Conservation (phyloP, 2,113 vertebrate species). For the Lampris megalopsis region DNA sequence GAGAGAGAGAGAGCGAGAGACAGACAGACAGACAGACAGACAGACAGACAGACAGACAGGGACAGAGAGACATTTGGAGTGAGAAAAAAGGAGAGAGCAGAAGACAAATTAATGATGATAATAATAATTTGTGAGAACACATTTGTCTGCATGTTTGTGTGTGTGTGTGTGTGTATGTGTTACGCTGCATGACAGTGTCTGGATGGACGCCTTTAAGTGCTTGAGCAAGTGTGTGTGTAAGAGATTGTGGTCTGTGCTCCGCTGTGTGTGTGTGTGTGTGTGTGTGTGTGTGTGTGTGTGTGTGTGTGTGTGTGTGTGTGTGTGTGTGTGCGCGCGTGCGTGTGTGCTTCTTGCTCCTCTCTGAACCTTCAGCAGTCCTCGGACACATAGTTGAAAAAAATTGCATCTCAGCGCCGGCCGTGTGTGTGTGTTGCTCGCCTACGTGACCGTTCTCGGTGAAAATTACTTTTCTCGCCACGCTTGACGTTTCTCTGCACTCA, state of each 20-base stretch:
- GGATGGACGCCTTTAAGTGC: not conserved
- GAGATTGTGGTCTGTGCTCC: slow-evolving; percentile 12
- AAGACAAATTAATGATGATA: too few species aligned
- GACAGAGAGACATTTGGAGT: not conserved
- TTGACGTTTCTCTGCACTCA: slow-evolving; percentile 32
- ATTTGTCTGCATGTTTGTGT: not conserved
- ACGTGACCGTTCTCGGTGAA: slow-evolving; percentile 67
- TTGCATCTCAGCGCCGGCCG: slow-evolving; percentile 32
- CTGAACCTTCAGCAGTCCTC: slow-evolving; percentile 38
- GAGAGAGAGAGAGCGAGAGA: not conserved
- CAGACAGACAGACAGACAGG: too few species aligned
- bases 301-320: not conserved
- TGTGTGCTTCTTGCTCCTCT: slow-evolving; percentile 26
- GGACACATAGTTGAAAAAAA: slow-evolving; percentile 54
- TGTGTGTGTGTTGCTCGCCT: slow-evolving; percentile 1
- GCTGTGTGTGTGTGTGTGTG: slow-evolving; percentile 21
- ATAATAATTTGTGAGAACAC: too few species aligned
- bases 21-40: not conserved
- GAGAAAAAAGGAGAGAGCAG: too few species aligned
- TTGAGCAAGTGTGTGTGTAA: slow-evolving; percentile 6
- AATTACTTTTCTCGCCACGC: slow-evolving; percentile 73
- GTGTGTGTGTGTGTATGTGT: slow-evolving; percentile 8
- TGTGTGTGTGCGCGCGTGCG: slow-evolving; percentile 1
- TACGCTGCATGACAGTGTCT: not conserved
- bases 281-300: not conserved